Evolutionary conservation across 2,888 invertebrate species (phyloP).

Genomic region (Plusia festucae): DNA sequence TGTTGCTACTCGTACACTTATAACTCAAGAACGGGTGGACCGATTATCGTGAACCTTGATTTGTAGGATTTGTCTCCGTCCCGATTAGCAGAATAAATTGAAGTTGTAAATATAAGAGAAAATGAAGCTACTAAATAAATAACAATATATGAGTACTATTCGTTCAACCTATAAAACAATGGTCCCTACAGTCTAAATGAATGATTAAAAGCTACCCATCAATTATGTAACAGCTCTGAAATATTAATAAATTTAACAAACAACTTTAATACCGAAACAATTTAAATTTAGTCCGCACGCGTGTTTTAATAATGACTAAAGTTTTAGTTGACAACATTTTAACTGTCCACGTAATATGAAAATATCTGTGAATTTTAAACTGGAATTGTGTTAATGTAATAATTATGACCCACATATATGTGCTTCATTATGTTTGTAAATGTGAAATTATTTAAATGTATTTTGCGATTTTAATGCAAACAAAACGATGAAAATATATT

Average conservation of each 20-base stretch:
- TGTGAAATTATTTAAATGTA: background rate
- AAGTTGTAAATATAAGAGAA: too few species aligned
- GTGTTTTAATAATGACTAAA: constrained; percentile 30
- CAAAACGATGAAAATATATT: too few species aligned
- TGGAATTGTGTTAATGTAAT: constrained; percentile 10
- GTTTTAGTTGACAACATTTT: constrained; percentile 25
- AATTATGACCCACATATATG: constrained; percentile 3
- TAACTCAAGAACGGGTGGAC: too few species aligned
- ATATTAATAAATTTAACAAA: constrained; percentile 2
- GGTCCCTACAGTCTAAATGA: background rate
- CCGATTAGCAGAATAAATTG: too few species aligned
- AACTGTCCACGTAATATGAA: constrained; percentile 18
- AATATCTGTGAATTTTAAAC: constrained; percentile 22
- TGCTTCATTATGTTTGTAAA: background rate
- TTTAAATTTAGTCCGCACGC: constrained; percentile 30
- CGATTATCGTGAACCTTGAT: too few species aligned
- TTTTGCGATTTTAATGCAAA: too few species aligned
- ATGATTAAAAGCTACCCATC: background rate
- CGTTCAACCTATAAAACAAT: background rate
- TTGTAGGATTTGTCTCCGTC: too few species aligned
- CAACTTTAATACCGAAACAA: constrained; percentile 18
- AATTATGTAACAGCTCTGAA: constrained; percentile 14
- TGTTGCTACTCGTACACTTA: too few species aligned
- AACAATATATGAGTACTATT: too few species aligned
- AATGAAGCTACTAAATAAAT: too few species aligned